Percentiles rank a stretch among this genome's conserved stretches.
phyloP scores from a whole-genome alignment of 2,113 vertebrate species.

The Odontesthes bonariensis region DNA sequence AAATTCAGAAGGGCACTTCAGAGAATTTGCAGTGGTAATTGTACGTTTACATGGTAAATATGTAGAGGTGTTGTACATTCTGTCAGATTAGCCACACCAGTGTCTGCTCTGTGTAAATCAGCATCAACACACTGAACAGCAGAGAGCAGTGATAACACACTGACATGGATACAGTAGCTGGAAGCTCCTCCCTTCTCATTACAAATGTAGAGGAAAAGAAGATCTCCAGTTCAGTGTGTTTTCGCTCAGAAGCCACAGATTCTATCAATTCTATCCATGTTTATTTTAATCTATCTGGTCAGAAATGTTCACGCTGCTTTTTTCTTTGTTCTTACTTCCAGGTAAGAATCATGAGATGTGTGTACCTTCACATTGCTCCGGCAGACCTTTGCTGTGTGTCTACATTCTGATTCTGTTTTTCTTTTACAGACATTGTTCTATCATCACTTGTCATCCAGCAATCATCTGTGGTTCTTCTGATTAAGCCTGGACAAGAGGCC shows the following conservation, averaged over 20 bases:
- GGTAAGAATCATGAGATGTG: slow-evolving; percentile 22
- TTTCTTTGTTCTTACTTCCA: slow-evolving; percentile 30
- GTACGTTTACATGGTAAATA: background rate
- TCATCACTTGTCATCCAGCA: slow-evolving; percentile 38
- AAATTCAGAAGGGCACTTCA: no score
- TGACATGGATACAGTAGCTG: background rate
- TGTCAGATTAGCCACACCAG: no score
- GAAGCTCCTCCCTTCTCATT: slow-evolving; percentile 37
- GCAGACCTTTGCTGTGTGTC: rapidly evolving
- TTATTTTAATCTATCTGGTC: rapidly evolving
- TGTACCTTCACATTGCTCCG: background rate
- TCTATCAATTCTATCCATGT: background rate
- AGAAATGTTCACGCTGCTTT: slow-evolving; percentile 4
- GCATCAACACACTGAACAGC: slow-evolving; percentile 8
- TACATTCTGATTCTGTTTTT: background rate
- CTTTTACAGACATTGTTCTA: slow-evolving; percentile 10
- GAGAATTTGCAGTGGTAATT: no score
- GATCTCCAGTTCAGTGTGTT: no score
- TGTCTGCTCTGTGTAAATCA: background rate
- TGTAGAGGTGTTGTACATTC: no score
- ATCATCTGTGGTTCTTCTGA: slow-evolving; percentile 6
- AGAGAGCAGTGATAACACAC: slow-evolving; percentile 34
- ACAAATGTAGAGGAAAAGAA: background rate
- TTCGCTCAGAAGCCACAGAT: background rate
- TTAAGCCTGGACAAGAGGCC: background rate